Percentiles rank a stretch among this genome's conserved stretches.
These are phyloP conservation scores for Phortica variegata DNA, from an alignment of 1,140 invertebrate genomes.

Conservation along the genomic window DNA sequence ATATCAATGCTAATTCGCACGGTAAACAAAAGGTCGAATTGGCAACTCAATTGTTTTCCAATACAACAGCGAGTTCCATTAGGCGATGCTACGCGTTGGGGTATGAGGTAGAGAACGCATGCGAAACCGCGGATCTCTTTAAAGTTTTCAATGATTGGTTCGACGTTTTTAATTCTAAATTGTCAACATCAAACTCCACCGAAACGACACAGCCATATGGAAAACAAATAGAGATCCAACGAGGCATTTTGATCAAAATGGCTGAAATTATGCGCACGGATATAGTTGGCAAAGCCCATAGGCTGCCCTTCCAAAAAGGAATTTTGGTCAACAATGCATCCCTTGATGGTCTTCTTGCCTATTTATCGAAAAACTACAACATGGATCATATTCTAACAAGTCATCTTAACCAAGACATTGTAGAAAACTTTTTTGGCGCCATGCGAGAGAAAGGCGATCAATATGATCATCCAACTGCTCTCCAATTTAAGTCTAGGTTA, in stretches of 20 bases:
- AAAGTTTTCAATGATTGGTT: conserved; percentile 1
- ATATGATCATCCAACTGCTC: neutral
- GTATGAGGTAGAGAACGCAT: neutral
- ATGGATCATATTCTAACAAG: conserved; percentile 3
- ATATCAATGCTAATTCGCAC: neutral
- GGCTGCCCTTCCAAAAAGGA: neutral
- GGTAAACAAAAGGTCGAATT: conserved; percentile 1
- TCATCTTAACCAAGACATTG: conserved; percentile 3
- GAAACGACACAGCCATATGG: neutral
- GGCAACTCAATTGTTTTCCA: conserved; percentile 1
- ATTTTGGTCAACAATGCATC: neutral
- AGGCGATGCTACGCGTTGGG: neutral
- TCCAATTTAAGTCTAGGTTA: neutral
- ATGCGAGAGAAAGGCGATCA: neutral
- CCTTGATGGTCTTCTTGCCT: neutral
- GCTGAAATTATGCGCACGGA: neutral
- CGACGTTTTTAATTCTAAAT: conserved; percentile 3
- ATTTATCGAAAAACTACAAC: conserved; percentile 1
- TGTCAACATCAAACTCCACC: neutral
- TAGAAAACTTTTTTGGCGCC: conserved; percentile 8
- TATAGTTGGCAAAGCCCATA: neutral
- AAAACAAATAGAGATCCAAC: neutral
- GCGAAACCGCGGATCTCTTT: conserved; percentile 1
- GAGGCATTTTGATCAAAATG: neutral
- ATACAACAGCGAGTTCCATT: conserved; percentile 1